Conservation (phyloP, 2,113 vertebrate species). For the Eulacestoma nigropectus region DNA sequence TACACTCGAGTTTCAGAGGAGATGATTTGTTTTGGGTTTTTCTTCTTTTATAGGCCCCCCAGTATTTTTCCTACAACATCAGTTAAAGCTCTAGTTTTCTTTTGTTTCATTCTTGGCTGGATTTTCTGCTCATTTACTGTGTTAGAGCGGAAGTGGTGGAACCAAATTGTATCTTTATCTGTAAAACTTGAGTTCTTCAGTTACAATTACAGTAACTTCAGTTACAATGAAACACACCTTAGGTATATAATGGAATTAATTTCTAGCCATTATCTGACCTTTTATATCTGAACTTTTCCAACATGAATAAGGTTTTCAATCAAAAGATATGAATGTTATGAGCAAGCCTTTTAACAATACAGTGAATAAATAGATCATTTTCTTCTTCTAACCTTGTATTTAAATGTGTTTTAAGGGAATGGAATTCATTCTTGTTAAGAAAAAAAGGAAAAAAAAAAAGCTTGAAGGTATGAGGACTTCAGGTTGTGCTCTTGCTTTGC, state of each 20-base stretch:
- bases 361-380: background rate
- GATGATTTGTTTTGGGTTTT: background rate
- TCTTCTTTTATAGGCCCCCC: background rate
- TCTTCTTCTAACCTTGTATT: slow-evolving; percentile 28
- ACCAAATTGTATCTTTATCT: background rate
- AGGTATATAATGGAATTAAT: background rate
- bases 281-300: background rate
- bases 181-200: background rate
- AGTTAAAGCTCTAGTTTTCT: background rate
- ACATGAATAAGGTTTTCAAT: background rate
- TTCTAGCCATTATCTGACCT: background rate
- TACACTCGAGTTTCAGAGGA: background rate
- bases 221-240: background rate
- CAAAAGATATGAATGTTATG: background rate
- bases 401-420: slow-evolving; percentile 14
- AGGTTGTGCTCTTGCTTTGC: slow-evolving; percentile 41
- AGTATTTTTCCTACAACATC: background rate
- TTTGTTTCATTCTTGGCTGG: background rate
- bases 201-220: background rate
- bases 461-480: slow-evolving; percentile 17
- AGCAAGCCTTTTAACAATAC: background rate
- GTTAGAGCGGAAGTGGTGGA: background rate
- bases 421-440: background rate
- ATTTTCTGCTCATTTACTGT: background rate
- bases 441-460: background rate